Conservation (phyloP, 2,888 invertebrate genomes). For the Nematopogon swammerdamellus region DNA sequence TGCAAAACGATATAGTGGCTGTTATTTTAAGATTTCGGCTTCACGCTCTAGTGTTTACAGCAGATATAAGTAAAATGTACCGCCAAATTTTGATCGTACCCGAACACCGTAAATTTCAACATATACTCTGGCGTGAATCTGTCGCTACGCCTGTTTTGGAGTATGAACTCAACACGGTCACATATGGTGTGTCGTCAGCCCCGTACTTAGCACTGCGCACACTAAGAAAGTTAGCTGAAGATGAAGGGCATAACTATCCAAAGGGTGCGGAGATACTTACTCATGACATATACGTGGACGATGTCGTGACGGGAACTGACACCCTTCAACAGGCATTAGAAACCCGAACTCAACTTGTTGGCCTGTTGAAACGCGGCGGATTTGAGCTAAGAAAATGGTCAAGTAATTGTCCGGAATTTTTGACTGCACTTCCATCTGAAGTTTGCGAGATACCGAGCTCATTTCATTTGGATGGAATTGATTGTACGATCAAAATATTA, state of each 20-base stretch:
- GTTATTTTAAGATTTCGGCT: conserved; percentile 12
- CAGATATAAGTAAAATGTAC: conserved; percentile 10
- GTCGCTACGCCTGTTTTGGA: conserved; percentile 1
- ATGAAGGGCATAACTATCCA: conserved; percentile 1
- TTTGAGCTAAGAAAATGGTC: neutral
- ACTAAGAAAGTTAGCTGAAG: conserved; percentile 3
- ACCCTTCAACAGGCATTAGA: neutral
- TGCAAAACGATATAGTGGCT: conserved; percentile 14
- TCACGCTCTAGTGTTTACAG: conserved; percentile 12
- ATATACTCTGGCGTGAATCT: conserved; percentile 4
- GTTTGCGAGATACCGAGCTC: neutral
- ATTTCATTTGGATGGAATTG: neutral
- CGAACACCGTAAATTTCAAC: conserved; percentile 2
- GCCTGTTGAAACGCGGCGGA: neutral
- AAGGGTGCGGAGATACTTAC: neutral
- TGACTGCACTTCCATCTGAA: neutral
- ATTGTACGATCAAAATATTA: neutral
- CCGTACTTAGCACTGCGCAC: conserved; percentile 3
- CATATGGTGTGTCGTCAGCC: conserved; percentile 4
- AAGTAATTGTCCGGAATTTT: neutral
- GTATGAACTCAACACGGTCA: conserved; percentile 4
- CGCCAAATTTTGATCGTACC: conserved; percentile 1
- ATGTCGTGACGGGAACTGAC: neutral
- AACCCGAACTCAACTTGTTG: neutral
- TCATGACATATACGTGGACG: neutral